A percentile compares a stretch with the other conserved stretches of the same genome.
Conservation (phyloP, 2,797 vertebrate genomes). For the Sorex maritimensis region DNA sequence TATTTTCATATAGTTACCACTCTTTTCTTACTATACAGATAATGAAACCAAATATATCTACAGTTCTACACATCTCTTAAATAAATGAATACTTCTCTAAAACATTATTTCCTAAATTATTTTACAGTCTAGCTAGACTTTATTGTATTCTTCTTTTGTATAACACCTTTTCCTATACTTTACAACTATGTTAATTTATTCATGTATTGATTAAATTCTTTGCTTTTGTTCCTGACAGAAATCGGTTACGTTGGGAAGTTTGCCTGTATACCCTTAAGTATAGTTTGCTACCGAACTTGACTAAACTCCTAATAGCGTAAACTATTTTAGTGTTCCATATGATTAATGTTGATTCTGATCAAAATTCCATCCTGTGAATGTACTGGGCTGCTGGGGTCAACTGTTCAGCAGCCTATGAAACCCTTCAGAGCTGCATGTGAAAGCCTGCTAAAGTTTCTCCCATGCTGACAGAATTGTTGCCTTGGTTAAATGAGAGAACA, state of each 20-base stretch:
- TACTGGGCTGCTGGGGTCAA: background rate
- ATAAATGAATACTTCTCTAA: background rate
- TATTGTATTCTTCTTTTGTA: background rate
- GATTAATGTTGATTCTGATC: background rate
- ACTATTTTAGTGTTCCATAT: background rate
- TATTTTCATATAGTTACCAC: background rate
- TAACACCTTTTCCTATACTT: background rate
- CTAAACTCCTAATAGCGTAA: background rate
- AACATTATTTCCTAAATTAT: conserved; percentile 2
- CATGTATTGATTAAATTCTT: background rate
- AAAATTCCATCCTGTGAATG: background rate
- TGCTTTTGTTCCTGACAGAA: background rate
- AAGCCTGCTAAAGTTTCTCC: background rate
- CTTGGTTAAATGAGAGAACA: conserved; percentile 1
- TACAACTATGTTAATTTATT: background rate
- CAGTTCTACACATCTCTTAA: background rate
- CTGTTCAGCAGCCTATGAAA: background rate
- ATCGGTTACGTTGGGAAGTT: background rate
- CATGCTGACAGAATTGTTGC: background rate
- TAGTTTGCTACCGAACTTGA: background rate
- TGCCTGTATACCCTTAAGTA: too few species aligned
- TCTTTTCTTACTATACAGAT: background rate
- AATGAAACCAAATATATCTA: background rate
- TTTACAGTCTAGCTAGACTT: conserved; percentile 1
- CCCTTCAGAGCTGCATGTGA: background rate